Conservation (phyloP, 1,140 invertebrate genomes). For the Drosophila mauritiana region DNA sequence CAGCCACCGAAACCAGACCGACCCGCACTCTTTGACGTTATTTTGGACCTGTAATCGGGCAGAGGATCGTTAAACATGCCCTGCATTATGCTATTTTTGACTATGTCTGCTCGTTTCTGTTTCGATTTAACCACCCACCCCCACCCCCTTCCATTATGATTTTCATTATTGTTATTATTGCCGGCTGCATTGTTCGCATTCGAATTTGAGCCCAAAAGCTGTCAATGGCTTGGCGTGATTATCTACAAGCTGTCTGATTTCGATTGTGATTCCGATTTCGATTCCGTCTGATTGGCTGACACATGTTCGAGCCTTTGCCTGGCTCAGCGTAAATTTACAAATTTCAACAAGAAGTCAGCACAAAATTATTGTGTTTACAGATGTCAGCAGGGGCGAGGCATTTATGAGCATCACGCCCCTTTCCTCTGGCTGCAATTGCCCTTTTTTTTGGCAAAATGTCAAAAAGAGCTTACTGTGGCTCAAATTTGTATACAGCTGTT, state of each 20-base stretch:
- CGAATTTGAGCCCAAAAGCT: slow-evolving; percentile 34
- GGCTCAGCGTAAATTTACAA: slow-evolving; percentile 75
- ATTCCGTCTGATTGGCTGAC: slow-evolving; percentile 46
- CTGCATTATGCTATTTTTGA: slow-evolving; percentile 51
- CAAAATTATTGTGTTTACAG: slow-evolving; percentile 73
- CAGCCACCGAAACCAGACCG: slow-evolving; percentile 12
- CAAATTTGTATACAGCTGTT: slow-evolving; percentile 30
- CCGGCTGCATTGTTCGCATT: slow-evolving; percentile 48
- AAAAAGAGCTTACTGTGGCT: slow-evolving; percentile 50
- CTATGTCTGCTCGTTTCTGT: slow-evolving; percentile 47
- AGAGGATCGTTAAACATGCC: slow-evolving; percentile 30
- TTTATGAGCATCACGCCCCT: slow-evolving; percentile 17
- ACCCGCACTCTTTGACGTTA: slow-evolving; percentile 18
- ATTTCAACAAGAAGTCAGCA: slow-evolving; percentile 82
- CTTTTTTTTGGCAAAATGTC: slow-evolving; percentile 43
- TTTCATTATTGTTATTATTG: slow-evolving; percentile 46
- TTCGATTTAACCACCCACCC: slow-evolving; percentile 11
- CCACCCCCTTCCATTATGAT: slow-evolving; percentile 6
- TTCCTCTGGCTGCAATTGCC: slow-evolving; percentile 2
- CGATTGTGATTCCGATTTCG: slow-evolving; percentile 24
- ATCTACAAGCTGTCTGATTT: slow-evolving; percentile 41
- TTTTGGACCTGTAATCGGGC: slow-evolving; percentile 42
- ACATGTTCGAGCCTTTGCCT: slow-evolving; percentile 50
- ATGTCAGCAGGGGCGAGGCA: slow-evolving; percentile 26
- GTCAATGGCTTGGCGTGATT: slow-evolving; percentile 44